These are phyloP conservation scores for Catotricha subobsoleta DNA, from an alignment of 2,888 invertebrate species.

Conservation along the genomic window DNA sequence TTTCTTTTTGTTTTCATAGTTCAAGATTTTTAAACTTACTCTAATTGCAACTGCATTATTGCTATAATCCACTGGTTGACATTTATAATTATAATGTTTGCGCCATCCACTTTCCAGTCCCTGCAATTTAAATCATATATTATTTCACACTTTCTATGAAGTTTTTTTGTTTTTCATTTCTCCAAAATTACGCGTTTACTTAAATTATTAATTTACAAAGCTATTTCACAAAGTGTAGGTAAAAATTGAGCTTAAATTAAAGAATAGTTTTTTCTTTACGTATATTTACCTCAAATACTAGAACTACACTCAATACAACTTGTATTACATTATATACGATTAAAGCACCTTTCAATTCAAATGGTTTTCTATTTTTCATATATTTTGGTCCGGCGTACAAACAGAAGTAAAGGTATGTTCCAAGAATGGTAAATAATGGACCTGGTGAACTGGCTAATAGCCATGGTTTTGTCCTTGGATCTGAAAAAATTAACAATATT, in stretches of 20 bases:
- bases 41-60: conserved; percentile 39
- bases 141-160: not conserved
- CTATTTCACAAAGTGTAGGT: no score
- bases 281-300: conserved; percentile 48
- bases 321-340: conserved; percentile 77
- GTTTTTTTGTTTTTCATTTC: no score
- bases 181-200: no score
- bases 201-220: no score
- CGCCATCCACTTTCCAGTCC: conserved; percentile 39
- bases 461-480: conserved; percentile 53
- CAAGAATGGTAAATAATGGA: conserved; percentile 47
- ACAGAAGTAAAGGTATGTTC: conserved; percentile 54
- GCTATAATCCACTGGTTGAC: conserved; percentile 53
- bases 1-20: no score
- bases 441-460: conserved; percentile 53
- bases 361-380: conserved; percentile 77
- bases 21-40: conserved; percentile 18
- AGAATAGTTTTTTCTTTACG: no score
- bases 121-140: conserved; percentile 18
- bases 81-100: conserved; percentile 43
- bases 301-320: conserved; percentile 62
- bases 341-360: conserved; percentile 57
- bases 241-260: no score
- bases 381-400: conserved; percentile 64
- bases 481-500: conserved; percentile 28